Percentiles rank a stretch among this genome's conserved stretches.
Conservation (phyloP, 2,113 vertebrate genomes). For the Bos javanicus region DNA sequence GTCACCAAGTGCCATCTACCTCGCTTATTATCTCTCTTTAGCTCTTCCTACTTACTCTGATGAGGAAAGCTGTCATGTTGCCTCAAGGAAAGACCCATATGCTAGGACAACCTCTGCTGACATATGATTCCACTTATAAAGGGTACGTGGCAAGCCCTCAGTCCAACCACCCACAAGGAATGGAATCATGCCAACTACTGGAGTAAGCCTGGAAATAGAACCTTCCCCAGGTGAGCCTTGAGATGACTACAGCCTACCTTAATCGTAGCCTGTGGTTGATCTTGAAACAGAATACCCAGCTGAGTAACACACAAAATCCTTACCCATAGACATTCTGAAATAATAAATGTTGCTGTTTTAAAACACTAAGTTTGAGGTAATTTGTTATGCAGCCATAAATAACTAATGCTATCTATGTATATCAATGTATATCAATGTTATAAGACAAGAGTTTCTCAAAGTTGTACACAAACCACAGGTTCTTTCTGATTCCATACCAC, state of each 20-base stretch:
- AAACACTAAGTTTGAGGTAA: not conserved
- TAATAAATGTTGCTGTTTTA: slow-evolving; percentile 16
- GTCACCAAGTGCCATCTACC: not conserved
- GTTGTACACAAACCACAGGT: not conserved
- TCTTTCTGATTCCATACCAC: not conserved
- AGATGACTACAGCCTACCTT: not conserved
- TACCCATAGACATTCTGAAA: not conserved
- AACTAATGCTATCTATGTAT: not conserved
- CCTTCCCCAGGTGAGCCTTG: not conserved
- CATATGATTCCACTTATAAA: not conserved
- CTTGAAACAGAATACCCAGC: not conserved
- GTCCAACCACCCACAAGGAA: not conserved
- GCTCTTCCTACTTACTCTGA: not conserved
- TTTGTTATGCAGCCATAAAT: not conserved
- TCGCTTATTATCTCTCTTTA: not conserved
- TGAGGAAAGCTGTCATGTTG: not conserved
- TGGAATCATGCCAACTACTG: not conserved
- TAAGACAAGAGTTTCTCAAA: slow-evolving; percentile 8
- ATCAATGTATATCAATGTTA: not conserved
- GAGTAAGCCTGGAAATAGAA: not conserved
- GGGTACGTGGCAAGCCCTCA: not conserved
- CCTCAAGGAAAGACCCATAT: not conserved
- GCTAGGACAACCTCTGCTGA: not conserved
- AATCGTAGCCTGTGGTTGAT: not conserved
- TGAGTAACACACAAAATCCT: not conserved